Evolutionary conservation across 92 coral and sea anemone genomes (phyloP).

Genomic region (Diadumene lineata): DNA sequence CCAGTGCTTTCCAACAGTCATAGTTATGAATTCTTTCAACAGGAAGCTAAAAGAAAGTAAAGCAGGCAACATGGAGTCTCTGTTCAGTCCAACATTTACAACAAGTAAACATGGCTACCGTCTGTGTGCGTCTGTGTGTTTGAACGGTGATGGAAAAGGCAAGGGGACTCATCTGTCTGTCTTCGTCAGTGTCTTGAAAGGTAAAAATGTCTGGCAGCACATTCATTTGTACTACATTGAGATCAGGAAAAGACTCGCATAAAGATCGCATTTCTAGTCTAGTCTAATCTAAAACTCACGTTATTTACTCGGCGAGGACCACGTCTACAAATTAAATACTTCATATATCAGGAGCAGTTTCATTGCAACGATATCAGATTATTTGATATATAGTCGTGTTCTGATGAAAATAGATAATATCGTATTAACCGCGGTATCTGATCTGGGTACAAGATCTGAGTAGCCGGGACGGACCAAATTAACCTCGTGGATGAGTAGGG

Average conservation of each 20-base stretch:
- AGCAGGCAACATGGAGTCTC: slow-evolving; percentile 87
- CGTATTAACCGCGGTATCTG: background rate
- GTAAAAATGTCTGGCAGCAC: slow-evolving; percentile 27
- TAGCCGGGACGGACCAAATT: too few species aligned
- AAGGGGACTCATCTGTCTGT: slow-evolving; percentile 95
- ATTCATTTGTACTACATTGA: background rate
- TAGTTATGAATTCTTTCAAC: background rate
- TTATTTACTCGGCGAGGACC: too few species aligned
- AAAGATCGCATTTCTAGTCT: background rate
- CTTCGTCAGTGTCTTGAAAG: slow-evolving; percentile 93
- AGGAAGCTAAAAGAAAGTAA: slow-evolving; percentile 92
- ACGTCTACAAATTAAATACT: too few species aligned
- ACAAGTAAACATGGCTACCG: slow-evolving; percentile 99
- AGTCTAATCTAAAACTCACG: background rate
- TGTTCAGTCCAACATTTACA: slow-evolving; percentile 95
- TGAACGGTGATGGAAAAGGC: slow-evolving; percentile 99
- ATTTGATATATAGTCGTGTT: too few species aligned
- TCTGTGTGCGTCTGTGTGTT: slow-evolving; percentile 93
- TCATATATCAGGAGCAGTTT: too few species aligned
- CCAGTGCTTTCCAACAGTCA: too few species aligned
- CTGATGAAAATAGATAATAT: background rate
- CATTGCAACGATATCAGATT: too few species aligned
- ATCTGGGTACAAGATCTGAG: too few species aligned
- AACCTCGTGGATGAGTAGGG: too few species aligned
- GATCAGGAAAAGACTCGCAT: background rate